Evolutionary conservation across 2,888 invertebrate genomes (phyloP).

Genomic region (Oligia fasciuncula): DNA sequence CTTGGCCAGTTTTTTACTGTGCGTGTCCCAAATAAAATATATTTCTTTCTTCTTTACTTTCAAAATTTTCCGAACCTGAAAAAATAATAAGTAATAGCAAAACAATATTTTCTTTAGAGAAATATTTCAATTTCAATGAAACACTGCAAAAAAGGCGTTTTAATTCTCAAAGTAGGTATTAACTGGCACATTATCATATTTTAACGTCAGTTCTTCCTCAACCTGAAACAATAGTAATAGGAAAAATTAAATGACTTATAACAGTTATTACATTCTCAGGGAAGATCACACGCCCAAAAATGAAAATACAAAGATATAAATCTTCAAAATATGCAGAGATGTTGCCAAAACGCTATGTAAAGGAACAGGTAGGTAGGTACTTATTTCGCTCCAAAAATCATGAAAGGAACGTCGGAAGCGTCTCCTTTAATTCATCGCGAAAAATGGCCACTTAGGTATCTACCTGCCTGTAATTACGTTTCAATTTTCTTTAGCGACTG

Average conservation of each 20-base stretch:
- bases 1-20: not conserved
- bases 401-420: conserved; percentile 76
- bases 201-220: not conserved
- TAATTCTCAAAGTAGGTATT: not conserved
- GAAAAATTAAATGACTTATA: not conserved
- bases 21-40: not conserved
- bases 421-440: conserved; percentile 70
- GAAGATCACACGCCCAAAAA: conserved; percentile 23
- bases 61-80: not conserved
- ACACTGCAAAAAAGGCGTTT: not conserved
- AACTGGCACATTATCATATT: not conserved
- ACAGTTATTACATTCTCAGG: conserved; percentile 1
- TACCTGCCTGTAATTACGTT: conserved; percentile 69
- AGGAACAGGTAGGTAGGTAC: conserved; percentile 68
- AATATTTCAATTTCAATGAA: not conserved
- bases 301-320: conserved; percentile 29
- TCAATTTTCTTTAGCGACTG: conserved; percentile 67
- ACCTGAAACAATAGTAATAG: not conserved
- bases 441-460: conserved; percentile 73
- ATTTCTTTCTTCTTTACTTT: not conserved
- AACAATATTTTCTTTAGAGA: not conserved
- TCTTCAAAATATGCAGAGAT: conserved; percentile 38
- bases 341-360: conserved; percentile 38
- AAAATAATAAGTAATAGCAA: not conserved
- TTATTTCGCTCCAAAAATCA: conserved; percentile 75